Base-by-base conservation (phyloP, 2,113 vertebrate species). In the Crypturellus undulatus region DNA sequence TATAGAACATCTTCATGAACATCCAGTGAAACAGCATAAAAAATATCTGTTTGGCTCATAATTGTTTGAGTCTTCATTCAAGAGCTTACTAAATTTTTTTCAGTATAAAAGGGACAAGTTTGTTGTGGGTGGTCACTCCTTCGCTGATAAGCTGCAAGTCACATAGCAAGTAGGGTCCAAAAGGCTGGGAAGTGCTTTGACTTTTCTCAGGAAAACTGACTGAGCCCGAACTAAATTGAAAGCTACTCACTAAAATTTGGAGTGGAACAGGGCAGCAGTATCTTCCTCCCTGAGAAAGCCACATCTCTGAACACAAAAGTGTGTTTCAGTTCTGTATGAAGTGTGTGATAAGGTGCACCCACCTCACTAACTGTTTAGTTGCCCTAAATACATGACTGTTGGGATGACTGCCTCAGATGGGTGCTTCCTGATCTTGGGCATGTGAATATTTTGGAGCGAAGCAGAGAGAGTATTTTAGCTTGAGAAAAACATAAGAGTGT, bases 61-160 rank as follows among this genome's bases (percentile, higher is more conserved):
- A 59, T 67, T 72, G 8, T 32, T 65, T 34, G 70, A 67, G 42
- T 69, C 1, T 0, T 30, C 21, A 20, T 79, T 12, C 49, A 49
- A 82, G 32, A 52, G 54, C 49, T 79, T 22, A 32, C 40, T 42
- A 42, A 79, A 65, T 1, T 79, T 87, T 78, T 80, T 81, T 22
- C 2, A 20, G 1, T 42, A 56, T 79, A 54, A 45, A 76, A 65
- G 36, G 45, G 36, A 42, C n/a, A 54, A 49, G 62, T 34, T 82
- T 92, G 6, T 87, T 79, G 78, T 82, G 91, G 64, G 89, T 94
- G 79, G 68, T 90, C 94, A 79, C 54, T 30, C 4, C 8, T 85
- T 89, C 1, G 1, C 2, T 0, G 32, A 63, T 73, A 54, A 83
- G 75, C 32, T 59, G 20, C 69, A 72, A 89, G 17, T 40, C 64